Base-by-base conservation (phyloP, 2,888 invertebrate genomes). In the Mythimna loreyi region DNA sequence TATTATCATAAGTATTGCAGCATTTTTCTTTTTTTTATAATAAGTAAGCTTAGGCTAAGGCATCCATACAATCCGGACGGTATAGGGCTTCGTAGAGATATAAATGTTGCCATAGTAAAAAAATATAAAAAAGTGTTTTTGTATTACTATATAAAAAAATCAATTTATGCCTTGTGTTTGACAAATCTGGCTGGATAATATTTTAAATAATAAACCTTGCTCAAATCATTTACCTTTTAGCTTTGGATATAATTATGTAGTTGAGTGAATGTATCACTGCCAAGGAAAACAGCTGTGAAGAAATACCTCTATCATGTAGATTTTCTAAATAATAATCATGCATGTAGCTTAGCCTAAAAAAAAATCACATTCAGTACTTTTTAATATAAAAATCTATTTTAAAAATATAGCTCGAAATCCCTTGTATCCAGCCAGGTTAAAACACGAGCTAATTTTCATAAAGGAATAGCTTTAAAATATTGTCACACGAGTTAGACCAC, bases 401-500 rank as follows among this genome's bases (percentile, higher is more conserved):
- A 5, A 49, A 50, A 50, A 25, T 21, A 21, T 65, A 52, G 49
- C 55, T 67, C 45, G 52, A 45, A 45, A 49, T 67, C 19, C 47
- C 61, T 45, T 40, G 30, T 52, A 61, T 82, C 77, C 79, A 77
- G 81, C 83, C 80, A 78, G 66, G 36, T 76, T 75, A 33, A 56
- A 73, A 68, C 70, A 69, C 72, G 72, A 78, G 72, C 74, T 80
- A 49, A 67, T 74, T 88, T 91, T 86, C 85, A 85, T 88, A 87
- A 81, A 88, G 88, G 86, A 87, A 87, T 92, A 94, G 95, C 94
- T 94, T 95, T 95, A 94, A 93, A 92, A 86, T 87, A 80, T 89
- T 91, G 92, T 93, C 93, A 92, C 94, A 94, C 93, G 94, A 93
- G 87, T 87, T 86, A 92, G 90, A 95, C 95, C 95, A 95, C 95